Conservation (phyloP, 2,797 vertebrate genomes). For the Pangasius mekongensis region DNA sequence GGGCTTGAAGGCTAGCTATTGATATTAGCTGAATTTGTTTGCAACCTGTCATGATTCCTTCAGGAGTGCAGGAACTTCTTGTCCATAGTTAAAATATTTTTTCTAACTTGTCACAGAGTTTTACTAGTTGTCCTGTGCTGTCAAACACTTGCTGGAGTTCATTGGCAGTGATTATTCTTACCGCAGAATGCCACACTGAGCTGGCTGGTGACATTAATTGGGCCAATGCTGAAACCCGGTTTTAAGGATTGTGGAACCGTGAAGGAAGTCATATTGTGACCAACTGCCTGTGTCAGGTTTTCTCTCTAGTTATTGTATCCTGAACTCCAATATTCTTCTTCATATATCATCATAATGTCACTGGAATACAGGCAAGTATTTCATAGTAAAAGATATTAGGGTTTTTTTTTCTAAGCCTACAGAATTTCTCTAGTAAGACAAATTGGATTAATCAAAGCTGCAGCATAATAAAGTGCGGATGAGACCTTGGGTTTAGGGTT, state of each 20-base stretch:
- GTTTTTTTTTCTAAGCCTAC: neutral
- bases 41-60: constrained; percentile 23
- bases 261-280: constrained; percentile 46
- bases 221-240: constrained; percentile 35
- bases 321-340: constrained; percentile 29
- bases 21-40: constrained; percentile 42
- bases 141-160: constrained; percentile 42
- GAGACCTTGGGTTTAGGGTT: neutral
- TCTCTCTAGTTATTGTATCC: constrained; percentile 52
- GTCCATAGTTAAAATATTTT: constrained; percentile 19
- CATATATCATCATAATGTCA: constrained; percentile 60
- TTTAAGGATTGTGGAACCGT: constrained; percentile 30
- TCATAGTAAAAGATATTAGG: neutral
- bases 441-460: constrained; percentile 6
- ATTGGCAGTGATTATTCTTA: constrained; percentile 19
- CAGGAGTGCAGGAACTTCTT: constrained; percentile 15
- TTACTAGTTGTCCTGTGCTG: constrained; percentile 41
- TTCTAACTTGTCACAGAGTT: constrained; percentile 25
- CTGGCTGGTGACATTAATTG: constrained; percentile 50
- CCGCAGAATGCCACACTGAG: constrained; percentile 17
- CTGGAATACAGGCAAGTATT: neutral
- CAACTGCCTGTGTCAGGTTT: constrained; percentile 45
- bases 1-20: constrained; percentile 20
- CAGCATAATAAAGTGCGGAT: constrained; percentile 9
- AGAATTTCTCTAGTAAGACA: neutral